Base-by-base conservation (phyloP, 2,797 vertebrate genomes). In the Cheirogaleus major region DNA sequence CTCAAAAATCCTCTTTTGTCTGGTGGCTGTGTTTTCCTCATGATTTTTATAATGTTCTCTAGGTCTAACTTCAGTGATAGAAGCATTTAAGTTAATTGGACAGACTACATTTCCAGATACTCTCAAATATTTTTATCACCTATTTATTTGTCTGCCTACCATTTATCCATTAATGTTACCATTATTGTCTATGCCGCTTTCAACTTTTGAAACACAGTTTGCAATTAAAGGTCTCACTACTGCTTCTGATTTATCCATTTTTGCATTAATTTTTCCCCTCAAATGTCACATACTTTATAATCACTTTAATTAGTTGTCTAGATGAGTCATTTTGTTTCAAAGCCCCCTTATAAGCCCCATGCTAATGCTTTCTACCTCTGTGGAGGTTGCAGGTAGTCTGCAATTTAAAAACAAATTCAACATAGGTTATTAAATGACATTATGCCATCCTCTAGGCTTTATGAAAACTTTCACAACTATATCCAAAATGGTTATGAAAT, bases 271-370 rank as follows among this genome's bases (percentile, higher is more conserved):
- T 78, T 89, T 2, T 0, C 1, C 59, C 70, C 52, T 96, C 55
- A 92, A 79, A 92, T 87, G 92, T 30, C 67, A 63, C 13, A 4
- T 82, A 72, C 14, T 95, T 95, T 88, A 38, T 52, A 78, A 57
- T 96, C 88, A 95, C 43, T 92, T 89, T 80, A 92, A 89, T 45
- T 80, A 27, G 22, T 89, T 87, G 52, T 93, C 93, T 97, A 38
- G 59, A 17, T 80, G 89, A 97, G 61, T 79, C 78, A 80, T 88
- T 95, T 84, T 38, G 48, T 86, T 95, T 89, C 76, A 73, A 59
- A 92, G 22, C 4, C 15, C 65, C 12, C 35, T 38, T 57, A 6
- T 4, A 55, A 78, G 30, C 32, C 15, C 67, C 78, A 70, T 25
- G n/a, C 61, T 93, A 88, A 84, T 88, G 20, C 30, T 27, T 85